Evolutionary conservation across 2,797 vertebrate genomes (phyloP).

Genomic region (Nyctibius grandis): DNA sequence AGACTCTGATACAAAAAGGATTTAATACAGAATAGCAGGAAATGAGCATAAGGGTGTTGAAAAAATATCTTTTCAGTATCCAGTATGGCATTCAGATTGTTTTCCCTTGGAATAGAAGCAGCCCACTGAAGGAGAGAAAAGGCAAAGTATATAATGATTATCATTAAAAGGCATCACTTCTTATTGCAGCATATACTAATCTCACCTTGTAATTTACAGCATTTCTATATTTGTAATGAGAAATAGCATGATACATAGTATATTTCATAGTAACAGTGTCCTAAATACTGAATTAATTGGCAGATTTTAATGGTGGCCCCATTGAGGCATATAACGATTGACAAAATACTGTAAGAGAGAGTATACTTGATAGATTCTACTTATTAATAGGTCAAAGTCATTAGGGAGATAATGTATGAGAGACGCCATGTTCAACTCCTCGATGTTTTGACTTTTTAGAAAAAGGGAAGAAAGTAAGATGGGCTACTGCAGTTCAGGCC

Average conservation of each 20-base stretch:
- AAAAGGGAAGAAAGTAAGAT: neutral
- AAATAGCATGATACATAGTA: neutral
- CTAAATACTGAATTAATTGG: constrained; percentile 61
- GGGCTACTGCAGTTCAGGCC: neutral
- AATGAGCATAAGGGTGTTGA: neutral
- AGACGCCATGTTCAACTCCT: neutral
- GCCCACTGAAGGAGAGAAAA: neutral
- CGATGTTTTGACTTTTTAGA: constrained; percentile 6
- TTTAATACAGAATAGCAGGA: neutral
- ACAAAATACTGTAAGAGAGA: constrained; percentile 55
- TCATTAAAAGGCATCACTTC: constrained; percentile 27
- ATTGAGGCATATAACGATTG: constrained; percentile 56
- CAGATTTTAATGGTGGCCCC: constrained; percentile 59
- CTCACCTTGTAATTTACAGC: constrained; percentile 37
- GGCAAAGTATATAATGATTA: neutral
- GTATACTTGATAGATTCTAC: constrained; percentile 60
- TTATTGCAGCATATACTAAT: constrained; percentile 40
- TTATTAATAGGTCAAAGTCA: constrained; percentile 64
- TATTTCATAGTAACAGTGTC: constrained; percentile 27
- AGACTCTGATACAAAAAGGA: neutral
- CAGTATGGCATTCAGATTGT: neutral
- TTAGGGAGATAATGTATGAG: constrained; percentile 59
- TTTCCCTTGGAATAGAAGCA: neutral
- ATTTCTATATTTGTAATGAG: constrained; percentile 46
- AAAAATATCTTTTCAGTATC: neutral